phyloP scores from a whole-genome alignment of 2,888 invertebrate species.

The Oasisia sp. region DNA sequence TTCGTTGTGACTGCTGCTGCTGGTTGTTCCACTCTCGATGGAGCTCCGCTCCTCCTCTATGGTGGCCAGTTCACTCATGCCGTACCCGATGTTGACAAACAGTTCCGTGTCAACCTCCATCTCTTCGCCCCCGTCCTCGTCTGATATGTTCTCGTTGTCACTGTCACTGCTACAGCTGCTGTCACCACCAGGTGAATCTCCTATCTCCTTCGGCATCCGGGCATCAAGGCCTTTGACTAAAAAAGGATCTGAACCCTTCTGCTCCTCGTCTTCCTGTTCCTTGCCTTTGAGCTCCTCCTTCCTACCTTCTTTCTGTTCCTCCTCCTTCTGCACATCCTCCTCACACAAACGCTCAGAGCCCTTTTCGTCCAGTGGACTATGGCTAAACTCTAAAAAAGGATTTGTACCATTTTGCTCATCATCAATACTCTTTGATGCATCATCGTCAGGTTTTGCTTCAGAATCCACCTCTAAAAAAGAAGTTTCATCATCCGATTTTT shows the following conservation, averaged over 20 bases:
- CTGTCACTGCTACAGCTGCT: constrained; percentile 10
- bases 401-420: neutral
- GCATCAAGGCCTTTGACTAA: constrained; percentile 34
- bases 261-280: neutral
- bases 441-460: neutral
- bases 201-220: constrained; percentile 30
- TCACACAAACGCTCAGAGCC: neutral
- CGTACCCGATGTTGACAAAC: neutral
- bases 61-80: constrained; percentile 17
- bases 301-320: neutral
- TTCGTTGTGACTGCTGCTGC: constrained; percentile 7
- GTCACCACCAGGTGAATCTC: constrained; percentile 19
- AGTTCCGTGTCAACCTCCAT: neutral
- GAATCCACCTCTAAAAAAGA: neutral
- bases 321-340: neutral
- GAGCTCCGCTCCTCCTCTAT: constrained; percentile 13
- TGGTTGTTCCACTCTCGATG: neutral
- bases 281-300: neutral
- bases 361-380: neutral
- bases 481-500: neutral
- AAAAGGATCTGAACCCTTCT: constrained; percentile 30
- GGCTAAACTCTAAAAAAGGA: constrained; percentile 19
- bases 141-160: constrained; percentile 1
- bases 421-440: neutral
- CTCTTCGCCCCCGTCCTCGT: neutral